Evolutionary conservation across 1,140 invertebrate species (phyloP).

Genomic region (Calliphora vicina): DNA sequence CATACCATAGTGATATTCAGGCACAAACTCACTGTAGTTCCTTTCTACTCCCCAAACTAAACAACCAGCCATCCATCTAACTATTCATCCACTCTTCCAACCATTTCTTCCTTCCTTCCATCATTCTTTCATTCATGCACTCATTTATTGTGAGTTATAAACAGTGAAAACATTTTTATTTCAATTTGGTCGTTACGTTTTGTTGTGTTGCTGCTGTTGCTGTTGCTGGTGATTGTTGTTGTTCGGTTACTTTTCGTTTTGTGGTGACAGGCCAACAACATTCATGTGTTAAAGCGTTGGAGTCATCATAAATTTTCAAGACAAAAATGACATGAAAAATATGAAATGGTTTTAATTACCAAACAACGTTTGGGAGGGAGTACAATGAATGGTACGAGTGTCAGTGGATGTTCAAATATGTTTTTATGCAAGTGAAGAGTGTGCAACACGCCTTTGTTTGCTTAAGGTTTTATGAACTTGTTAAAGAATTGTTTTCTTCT

Average conservation of each 20-base stretch:
- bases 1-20: background rate
- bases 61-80: background rate
- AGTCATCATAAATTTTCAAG: slow-evolving; percentile 14
- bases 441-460: slow-evolving; percentile 12
- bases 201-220: background rate
- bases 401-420: background rate
- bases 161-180: slow-evolving; percentile 5
- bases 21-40: background rate
- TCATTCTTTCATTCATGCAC: background rate
- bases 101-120: too few relatives aligned
- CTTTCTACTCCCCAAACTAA: background rate
- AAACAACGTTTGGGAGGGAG: background rate
- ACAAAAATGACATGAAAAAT: slow-evolving; percentile 11
- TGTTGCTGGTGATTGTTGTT: background rate
- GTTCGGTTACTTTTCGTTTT: background rate
- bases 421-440: background rate
- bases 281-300: slow-evolving; percentile 12
- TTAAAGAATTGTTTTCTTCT: background rate
- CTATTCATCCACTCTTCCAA: too few relatives aligned
- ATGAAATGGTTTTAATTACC: slow-evolving; percentile 12
- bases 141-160: background rate
- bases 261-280: slow-evolving; percentile 11
- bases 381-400: background rate
- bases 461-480: slow-evolving; percentile 5
- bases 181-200: slow-evolving; percentile 4